Evolutionary conservation across 2,113 vertebrate genomes (phyloP).

Genomic region (Marmota monax): DNA sequence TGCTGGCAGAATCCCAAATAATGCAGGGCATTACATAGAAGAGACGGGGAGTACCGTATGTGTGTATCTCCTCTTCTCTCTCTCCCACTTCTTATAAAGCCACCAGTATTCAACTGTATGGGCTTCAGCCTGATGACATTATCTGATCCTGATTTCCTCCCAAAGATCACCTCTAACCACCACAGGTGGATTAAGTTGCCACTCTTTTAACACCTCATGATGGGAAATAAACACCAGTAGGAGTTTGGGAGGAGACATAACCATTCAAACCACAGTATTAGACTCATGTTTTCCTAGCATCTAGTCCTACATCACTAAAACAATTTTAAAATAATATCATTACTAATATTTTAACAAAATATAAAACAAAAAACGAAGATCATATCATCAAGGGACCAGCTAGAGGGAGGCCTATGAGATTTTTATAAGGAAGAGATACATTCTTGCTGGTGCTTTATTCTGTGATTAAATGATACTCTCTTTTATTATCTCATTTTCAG

Average conservation of each 20-base stretch:
- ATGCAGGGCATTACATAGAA: background rate
- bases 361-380: background rate
- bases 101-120: background rate
- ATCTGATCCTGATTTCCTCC: background rate
- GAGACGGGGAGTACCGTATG: too few species aligned
- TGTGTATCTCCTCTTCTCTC: background rate
- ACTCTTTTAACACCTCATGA: background rate
- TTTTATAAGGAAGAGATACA: background rate
- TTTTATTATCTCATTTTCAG: background rate
- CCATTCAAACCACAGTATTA: background rate
- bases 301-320: background rate
- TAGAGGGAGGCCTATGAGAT: background rate
- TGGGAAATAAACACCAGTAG: background rate
- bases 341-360: background rate
- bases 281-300: background rate
- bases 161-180: background rate
- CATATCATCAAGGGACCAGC: background rate
- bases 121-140: background rate
- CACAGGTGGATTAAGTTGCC: background rate
- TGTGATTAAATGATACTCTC: background rate
- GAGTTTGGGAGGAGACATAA: background rate
- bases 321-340: conserved; percentile 20
- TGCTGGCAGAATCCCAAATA: background rate
- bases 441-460: background rate
- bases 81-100: background rate